Evolutionary conservation across 2,888 invertebrate species (phyloP), one percentile per base, ranked within the genome.

Genomic region (Pristionchus exspectatus): DNA sequence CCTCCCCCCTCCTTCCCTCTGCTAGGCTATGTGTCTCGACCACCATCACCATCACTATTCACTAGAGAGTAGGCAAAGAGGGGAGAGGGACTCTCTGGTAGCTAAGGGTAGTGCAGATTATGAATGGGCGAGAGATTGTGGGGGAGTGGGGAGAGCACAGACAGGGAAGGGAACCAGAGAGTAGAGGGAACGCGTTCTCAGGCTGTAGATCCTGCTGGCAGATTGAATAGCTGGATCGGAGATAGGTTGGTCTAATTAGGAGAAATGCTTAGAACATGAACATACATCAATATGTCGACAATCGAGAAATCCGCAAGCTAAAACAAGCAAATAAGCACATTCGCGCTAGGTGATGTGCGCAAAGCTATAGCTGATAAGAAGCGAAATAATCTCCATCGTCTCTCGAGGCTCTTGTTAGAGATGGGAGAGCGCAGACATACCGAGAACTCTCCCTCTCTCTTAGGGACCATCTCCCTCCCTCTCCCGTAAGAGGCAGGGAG

Each of bases 21-120:
- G 72, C 30, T 74, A 74, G 30, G 72, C 72, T 74, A 74, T 74
- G 72, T 74, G 33, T 74, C 72, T 77, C 77, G 77, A 77, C 77
- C 38, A 38, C 38, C 38, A 38, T 38, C 77, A 30, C 30, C 69
- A 24, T 10, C 21, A 30, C 69, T 69, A 69, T 69, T 27, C 74
- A 50, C 77, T 50, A 81, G 77, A 44, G 7, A 81, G 77, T 38
- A 50, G 12, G n/a, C 24, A n/a, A 7, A 50, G 24, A 9, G 50
- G n/a, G 16, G 77, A 50, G 77, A 50, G 77, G 38, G 38, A 38
- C 38, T 38, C 38, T 38, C 72, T 74, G 72, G 72, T 74, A 74
- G 72, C 72, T 74, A 74, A 33, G 72, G 72, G 30, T 30, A 33
- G 72, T 10, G 30, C 33, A 74, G 72, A 74, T 74, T 74, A 74